phyloP scores from a whole-genome alignment of 1,140 invertebrate genomes.

The Scaptomyza graminum region DNA sequence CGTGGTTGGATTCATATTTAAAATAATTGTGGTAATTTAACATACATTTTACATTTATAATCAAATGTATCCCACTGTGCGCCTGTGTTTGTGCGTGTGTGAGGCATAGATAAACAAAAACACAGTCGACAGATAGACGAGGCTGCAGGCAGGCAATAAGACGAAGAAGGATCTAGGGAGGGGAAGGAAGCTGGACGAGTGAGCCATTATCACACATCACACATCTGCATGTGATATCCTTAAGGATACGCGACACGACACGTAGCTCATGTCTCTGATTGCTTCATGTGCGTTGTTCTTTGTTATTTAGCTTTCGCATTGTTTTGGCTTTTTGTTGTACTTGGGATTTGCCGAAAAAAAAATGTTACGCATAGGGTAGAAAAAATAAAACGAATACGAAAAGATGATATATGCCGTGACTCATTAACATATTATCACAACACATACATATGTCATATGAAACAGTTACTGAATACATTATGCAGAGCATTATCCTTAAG shows the following conservation, averaged over 20 bases:
- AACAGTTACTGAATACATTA: constrained; percentile 61
- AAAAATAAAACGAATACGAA: constrained; percentile 18
- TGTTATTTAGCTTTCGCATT: constrained; percentile 35
- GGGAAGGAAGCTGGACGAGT: constrained; percentile 13
- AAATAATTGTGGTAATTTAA: no score
- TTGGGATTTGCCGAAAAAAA: constrained; percentile 45
- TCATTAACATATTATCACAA: constrained; percentile 84
- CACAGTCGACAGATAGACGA: constrained; percentile 20
- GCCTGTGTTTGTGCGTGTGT: neutral
- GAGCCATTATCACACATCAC: constrained; percentile 82
- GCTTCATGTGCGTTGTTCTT: constrained; percentile 57
- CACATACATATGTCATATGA: constrained; percentile 69
- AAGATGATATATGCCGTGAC: constrained; percentile 82
- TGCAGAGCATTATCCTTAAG: constrained; percentile 39
- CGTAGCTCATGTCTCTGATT: constrained; percentile 72
- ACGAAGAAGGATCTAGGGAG: neutral
- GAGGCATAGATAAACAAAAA: constrained; percentile 51
- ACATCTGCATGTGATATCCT: constrained; percentile 82
- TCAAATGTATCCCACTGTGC: constrained; percentile 44
- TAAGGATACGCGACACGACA: constrained; percentile 80
- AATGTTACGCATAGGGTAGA: neutral
- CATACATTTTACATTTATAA: no score
- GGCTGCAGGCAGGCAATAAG: constrained; percentile 3
- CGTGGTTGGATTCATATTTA: no score
- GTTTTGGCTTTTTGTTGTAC: constrained; percentile 38